These are phyloP conservation scores for Rhineura floridana DNA, from an alignment of 2,113 vertebrate species.

Conservation along the genomic window DNA sequence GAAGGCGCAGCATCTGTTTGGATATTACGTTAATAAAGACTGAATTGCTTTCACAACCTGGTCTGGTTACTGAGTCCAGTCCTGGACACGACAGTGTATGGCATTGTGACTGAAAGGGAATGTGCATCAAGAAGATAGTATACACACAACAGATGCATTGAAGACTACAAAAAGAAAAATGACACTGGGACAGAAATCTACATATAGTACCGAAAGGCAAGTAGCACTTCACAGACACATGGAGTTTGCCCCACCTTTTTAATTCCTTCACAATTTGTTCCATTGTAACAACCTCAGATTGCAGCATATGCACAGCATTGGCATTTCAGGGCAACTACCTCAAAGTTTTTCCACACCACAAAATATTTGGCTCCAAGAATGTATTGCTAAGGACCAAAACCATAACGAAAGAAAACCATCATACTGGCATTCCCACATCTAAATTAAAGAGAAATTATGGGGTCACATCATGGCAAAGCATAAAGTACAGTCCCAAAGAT, in stretches of 20 bases:
- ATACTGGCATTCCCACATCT: not conserved
- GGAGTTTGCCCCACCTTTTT: not conserved
- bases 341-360: conserved; percentile 10
- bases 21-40: no score
- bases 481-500: not conserved
- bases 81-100: no score
- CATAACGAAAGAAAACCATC: not conserved
- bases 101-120: not conserved
- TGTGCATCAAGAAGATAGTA: not conserved
- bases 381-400: not conserved
- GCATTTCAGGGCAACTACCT: conserved; percentile 3
- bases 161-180: not conserved
- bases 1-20: no score
- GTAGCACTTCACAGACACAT: not conserved
- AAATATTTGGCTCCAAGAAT: conserved; percentile 1
- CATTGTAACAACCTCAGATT: not conserved
- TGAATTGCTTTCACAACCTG: no score
- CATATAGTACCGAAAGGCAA: not conserved
- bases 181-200: not conserved
- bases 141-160: not conserved
- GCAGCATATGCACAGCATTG: not conserved
- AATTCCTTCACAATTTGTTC: not conserved
- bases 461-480: not conserved
- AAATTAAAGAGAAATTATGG: conserved; percentile 2
- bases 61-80: no score